These are phyloP conservation scores for Crocuta crocuta DNA, from an alignment of 2,113 vertebrate genomes.

Conservation along the genomic window DNA sequence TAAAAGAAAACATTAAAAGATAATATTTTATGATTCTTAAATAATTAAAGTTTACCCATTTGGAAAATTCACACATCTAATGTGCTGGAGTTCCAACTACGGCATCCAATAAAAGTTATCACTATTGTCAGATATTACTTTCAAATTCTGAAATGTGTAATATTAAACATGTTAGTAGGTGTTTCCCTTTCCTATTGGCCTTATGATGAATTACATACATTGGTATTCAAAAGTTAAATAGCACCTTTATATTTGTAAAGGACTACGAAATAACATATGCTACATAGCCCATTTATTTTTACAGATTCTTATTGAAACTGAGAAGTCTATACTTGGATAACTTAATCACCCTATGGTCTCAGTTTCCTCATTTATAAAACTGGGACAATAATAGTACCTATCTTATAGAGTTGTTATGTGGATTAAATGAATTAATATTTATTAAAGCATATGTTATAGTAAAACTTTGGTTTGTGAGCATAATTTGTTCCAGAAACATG, in stretches of 20 bases:
- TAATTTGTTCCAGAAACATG: too few species aligned
- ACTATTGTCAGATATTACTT: not conserved
- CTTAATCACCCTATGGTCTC: not conserved
- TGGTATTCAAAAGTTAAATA: constrained; percentile 27
- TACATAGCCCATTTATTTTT: not conserved
- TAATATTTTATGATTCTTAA: not conserved
- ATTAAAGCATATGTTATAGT: not conserved
- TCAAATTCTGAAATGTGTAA: not conserved
- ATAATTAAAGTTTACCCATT: not conserved
- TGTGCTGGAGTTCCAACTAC: not conserved
- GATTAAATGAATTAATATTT: constrained; percentile 11
- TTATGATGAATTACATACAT: not conserved
- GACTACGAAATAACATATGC: not conserved
- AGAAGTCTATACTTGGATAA: constrained; percentile 15
- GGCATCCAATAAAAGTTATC: not conserved
- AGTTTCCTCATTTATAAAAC: constrained; percentile 32
- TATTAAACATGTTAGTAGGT: not conserved
- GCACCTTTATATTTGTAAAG: not conserved
- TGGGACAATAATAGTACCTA: not conserved
- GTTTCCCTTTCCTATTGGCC: not conserved
- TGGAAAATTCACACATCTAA: not conserved
- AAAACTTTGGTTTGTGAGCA: too few species aligned
- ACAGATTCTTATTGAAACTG: not conserved
- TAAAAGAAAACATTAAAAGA: constrained; percentile 27
- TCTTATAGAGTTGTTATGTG: not conserved